Conservation (phyloP, 2,888 invertebrate species). For the Torymus tubicola region DNA sequence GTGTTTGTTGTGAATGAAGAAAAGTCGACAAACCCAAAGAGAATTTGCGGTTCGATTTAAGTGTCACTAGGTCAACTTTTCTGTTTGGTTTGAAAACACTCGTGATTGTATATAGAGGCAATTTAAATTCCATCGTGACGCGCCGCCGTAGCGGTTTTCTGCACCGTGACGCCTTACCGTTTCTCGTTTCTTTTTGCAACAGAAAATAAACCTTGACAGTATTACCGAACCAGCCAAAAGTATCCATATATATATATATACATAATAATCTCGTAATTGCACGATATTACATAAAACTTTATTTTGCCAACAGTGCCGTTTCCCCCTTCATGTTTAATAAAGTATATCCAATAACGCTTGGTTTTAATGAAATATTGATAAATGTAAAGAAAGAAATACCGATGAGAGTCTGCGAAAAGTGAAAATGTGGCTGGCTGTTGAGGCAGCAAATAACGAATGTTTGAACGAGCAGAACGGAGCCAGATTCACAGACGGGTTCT, state of each 20-base stretch:
- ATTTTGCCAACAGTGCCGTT: too few species aligned
- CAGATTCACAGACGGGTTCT: neutral
- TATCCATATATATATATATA: too few species aligned
- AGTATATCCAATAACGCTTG: too few species aligned
- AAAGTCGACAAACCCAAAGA: neutral
- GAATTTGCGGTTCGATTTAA: neutral
- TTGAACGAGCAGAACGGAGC: neutral
- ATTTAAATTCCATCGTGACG: conserved; percentile 37
- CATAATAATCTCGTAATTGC: too few species aligned
- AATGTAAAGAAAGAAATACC: too few species aligned
- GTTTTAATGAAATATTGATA: too few species aligned
- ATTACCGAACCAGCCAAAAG: too few species aligned
- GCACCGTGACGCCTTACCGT: neutral
- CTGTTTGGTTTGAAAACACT: neutral
- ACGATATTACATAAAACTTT: too few species aligned
- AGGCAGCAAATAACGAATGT: neutral
- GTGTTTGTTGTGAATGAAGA: neutral
- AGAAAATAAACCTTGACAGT: too few species aligned
- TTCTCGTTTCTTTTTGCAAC: too few species aligned
- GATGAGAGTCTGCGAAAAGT: neutral
- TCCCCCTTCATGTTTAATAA: too few species aligned
- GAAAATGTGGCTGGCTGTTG: neutral
- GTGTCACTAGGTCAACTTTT: neutral
- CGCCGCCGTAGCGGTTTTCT: neutral
- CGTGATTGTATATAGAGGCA: neutral